Percentiles rank a stretch among this genome's conserved stretches.
phyloP scores from a whole-genome alignment of 1,140 invertebrate species.

The Arion vulgaris region DNA sequence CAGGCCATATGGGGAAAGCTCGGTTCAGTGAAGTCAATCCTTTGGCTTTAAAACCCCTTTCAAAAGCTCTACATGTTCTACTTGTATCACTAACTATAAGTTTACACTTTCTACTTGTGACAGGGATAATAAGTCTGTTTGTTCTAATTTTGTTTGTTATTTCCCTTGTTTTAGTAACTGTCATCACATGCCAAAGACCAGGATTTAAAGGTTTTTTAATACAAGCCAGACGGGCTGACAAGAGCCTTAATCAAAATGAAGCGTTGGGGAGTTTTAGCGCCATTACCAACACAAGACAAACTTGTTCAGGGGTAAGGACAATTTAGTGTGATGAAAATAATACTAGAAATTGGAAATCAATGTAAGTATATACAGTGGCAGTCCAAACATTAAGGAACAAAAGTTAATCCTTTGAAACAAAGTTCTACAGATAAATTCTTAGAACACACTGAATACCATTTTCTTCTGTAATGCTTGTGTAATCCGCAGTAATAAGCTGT shows the following conservation, averaged over 20 bases:
- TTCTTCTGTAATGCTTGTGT: neutral
- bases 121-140: neutral
- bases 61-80: neutral
- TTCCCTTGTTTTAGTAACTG: neutral
- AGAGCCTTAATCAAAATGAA: neutral
- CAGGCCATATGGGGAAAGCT: neutral
- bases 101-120: neutral
- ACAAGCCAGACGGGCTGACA: constrained; percentile 25
- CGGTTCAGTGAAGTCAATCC: no score
- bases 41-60: no score
- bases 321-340: neutral
- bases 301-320: constrained; percentile 12
- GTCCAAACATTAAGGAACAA: no score
- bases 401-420: neutral
- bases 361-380: neutral
- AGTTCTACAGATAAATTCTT: no score
- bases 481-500: no score
- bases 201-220: constrained; percentile 29
- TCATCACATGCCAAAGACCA: neutral
- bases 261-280: constrained; percentile 2
- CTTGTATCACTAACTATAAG: neutral
- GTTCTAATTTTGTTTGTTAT: neutral
- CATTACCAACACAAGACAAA: neutral
- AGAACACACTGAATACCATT: neutral
- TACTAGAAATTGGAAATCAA: neutral